Conservation (phyloP, 2,797 vertebrate species). For the Lates japonicus region DNA sequence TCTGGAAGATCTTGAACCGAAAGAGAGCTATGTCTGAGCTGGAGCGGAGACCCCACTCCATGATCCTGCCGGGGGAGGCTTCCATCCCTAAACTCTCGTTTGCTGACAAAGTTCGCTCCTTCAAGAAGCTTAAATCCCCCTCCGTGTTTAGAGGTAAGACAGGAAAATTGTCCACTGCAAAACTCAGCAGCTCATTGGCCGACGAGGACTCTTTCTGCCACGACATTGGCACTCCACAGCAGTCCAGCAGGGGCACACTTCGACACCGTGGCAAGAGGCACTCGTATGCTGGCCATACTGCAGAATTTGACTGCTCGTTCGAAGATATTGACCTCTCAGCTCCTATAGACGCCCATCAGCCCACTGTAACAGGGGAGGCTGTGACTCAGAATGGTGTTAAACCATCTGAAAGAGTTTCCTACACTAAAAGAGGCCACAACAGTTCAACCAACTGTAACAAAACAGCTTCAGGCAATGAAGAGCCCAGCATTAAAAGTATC, state of each 20-base stretch:
- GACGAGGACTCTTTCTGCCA: conserved; percentile 82
- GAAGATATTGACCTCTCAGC: conserved; percentile 88
- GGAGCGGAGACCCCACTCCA: conserved; percentile 91
- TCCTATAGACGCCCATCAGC: conserved; percentile 80
- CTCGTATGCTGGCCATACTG: conserved; percentile 90
- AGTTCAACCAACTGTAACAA: conserved; percentile 84
- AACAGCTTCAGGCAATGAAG: conserved; percentile 77
- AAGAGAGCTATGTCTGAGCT: conserved; percentile 85
- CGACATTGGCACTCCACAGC: conserved; percentile 84
- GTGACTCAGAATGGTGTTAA: conserved; percentile 79
- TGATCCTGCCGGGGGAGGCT: conserved; percentile 91
- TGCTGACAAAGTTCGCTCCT: conserved; percentile 90
- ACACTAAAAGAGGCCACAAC: conserved; percentile 79
- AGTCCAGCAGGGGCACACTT: conserved; percentile 81
- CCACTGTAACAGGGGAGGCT: conserved; percentile 74
- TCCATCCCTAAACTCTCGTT: conserved; percentile 90
- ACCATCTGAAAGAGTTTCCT: conserved; percentile 77
- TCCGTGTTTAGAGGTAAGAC: conserved; percentile 83
- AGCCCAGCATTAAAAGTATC: conserved; percentile 79
- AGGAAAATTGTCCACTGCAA: conserved; percentile 81
- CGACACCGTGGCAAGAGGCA: conserved; percentile 88
- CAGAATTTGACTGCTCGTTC: conserved; percentile 91
- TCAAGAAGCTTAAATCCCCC: conserved; percentile 89
- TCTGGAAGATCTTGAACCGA: conserved; percentile 92
- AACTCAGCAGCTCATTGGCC: conserved; percentile 79